Evolutionary conservation across 2,888 invertebrate species (phyloP), one percentile per base, ranked within the genome.

Genomic region (Drosophila histrio): DNA sequence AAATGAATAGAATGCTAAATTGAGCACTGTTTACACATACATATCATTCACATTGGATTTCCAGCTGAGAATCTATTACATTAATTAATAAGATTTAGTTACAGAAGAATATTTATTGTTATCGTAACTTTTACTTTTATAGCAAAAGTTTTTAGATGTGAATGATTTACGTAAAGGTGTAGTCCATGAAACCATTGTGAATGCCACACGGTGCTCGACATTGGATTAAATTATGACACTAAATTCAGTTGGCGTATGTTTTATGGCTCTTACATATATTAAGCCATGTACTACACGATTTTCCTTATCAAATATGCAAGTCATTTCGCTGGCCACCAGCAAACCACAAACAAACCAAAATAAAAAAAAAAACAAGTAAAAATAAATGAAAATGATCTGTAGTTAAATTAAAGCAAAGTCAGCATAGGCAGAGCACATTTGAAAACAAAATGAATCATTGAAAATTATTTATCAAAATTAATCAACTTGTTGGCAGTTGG

Each of bases 141-240:
- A 2, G 8, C 19, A 8, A 4, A 21, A 8, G 9, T 30, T 32
- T 32, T 30, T 11, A 11, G 17, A 2, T 59, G 59, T 75, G 39
- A 64, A 75, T 70, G 72, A 75, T 64, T 32, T 28, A 0, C 4
- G 15, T 38, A 6, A 17, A 1, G 22, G n/a, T 41, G 30, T 21
- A 13, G 62, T 4, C 63, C 22, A 38, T 13, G 9, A 6, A 8
- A 21, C n/a, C 15, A 44, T 68, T 64, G 43, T 39, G 70, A 49
- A 41, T 65, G 47, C 68, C 38, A 44, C 19, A 21, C 19, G 44
- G 28, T 44, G 54, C 36, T 46, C 36, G 57, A 53, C 47, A 63
- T 63, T 57, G 68, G 47, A 68, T 72, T 72, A 72, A 72, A 77
- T 72, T 72, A 77, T 63, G 69, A 57, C 65, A 77, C 64, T 60